Evolutionary conservation across 2,797 vertebrate genomes (phyloP).

Genomic region (Cirrhinus molitorella): DNA sequence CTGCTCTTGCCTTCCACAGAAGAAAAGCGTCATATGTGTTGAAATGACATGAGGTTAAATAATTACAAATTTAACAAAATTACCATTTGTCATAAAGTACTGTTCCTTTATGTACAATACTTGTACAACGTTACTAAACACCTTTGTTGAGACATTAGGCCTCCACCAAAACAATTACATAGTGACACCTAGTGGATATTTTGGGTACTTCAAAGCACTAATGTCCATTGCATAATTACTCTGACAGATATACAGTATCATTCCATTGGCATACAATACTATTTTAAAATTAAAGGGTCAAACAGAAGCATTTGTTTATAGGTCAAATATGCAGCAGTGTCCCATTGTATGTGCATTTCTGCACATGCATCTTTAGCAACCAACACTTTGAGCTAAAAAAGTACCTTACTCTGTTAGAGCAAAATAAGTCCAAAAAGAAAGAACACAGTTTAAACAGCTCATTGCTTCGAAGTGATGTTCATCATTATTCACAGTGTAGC

Average conservation of each 20-base stretch:
- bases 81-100: not conserved
- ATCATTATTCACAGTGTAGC: not conserved
- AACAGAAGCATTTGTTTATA: not conserved
- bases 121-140: not conserved
- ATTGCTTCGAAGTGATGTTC: not conserved
- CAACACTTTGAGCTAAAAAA: not conserved
- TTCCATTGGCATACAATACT: not conserved
- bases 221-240: not conserved
- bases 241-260: not conserved
- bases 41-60: too few species aligned
- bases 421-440: not conserved
- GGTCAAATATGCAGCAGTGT: too few species aligned
- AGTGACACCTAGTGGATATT: slow-evolving; percentile 3
- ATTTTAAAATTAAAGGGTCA: not conserved
- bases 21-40: not conserved
- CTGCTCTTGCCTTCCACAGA: not conserved
- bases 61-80: not conserved
- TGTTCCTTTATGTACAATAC: not conserved
- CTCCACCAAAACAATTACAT: not conserved
- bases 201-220: not conserved
- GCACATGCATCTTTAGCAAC: not conserved
- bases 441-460: not conserved
- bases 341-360: too few species aligned
- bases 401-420: not conserved
- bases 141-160: not conserved